Evolutionary conservation across 2,888 invertebrate genomes (phyloP), one percentile per base, ranked within the genome.

Genomic region (Suillia variegata): DNA sequence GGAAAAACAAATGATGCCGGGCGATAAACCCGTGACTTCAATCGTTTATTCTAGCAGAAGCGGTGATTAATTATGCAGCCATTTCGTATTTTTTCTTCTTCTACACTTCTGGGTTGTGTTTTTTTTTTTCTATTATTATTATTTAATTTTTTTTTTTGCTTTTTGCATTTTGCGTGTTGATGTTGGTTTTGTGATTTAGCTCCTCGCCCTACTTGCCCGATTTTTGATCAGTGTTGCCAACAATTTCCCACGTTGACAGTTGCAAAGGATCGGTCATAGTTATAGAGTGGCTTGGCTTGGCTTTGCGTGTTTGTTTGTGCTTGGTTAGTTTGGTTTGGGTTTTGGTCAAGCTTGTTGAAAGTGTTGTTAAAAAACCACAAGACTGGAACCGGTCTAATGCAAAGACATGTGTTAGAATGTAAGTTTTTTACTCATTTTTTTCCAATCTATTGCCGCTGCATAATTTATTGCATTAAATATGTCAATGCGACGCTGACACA

Each of bases 11-110:
- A 56, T 56, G 56, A 50, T 50, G 42, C 34, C 50, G 38, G 47
- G 56, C 50, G 50, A 56, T 56, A 50, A 56, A 42, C 56, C 50
- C 50, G 56, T 56, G 56, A 56, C 56, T 56, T 38, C 56, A 34
- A 50, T 50, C 50, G 56, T 56, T 56, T 50, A 56, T 50, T 47
- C 31, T n/a, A 18, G 10, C 26, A 26, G 10, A 20, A 18, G 47
- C 18, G 4, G 45, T 45, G 45, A 45, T 45, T 45, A 45, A 45
- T 45, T 45, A 45, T 45, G 45, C 45, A 17, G 20, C 17, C 20
- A 45, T 45, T 45, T 20, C 5, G 45, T 18, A 4, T 38, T 38
- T 26, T 38, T 45, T 38, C n/a, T 38, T 38, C 38, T 38, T 38
- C 4, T 38, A 38, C 38, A n/a, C 38, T 13, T n/a, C n/a, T n/a